phyloP scores from a whole-genome alignment of 2,888 invertebrate species.

The Pollenia labialis region DNA sequence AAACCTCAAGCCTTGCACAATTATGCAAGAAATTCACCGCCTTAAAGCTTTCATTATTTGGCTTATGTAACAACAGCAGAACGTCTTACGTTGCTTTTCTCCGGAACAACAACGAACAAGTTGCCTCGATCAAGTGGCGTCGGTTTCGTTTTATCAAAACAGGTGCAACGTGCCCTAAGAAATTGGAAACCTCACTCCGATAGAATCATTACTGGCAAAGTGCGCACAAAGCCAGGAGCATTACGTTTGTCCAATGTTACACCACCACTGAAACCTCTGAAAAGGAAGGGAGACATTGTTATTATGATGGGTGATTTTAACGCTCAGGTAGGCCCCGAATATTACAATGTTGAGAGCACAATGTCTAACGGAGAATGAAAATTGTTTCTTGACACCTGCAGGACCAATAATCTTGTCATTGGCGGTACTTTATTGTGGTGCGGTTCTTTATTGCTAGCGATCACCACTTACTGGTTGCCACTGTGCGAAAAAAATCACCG shows the following conservation, averaged over 20 bases:
- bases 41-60: neutral
- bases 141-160: neutral
- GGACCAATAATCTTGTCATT: neutral
- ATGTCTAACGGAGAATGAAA: neutral
- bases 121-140: neutral
- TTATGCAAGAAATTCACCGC: conserved; percentile 2
- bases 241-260: too few species aligned
- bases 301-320: too few species aligned
- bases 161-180: neutral
- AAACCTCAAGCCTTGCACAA: conserved; percentile 19
- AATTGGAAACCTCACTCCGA: neutral
- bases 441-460: neutral
- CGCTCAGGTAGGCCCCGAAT: too few species aligned
- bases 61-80: neutral
- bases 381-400: neutral
- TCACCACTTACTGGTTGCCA: neutral
- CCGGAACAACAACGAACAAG: neutral
- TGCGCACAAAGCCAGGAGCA: fast-evolving
- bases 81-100: conserved; percentile 5
- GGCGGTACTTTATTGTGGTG: neutral
- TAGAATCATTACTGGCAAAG: fast-evolving
- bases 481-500: neutral
- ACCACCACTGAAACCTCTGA: neutral
- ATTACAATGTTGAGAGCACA: neutral
- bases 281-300: neutral